phyloP scores from a whole-genome alignment of 2,797 vertebrate species.

The Dromococcyx pavoninus region DNA sequence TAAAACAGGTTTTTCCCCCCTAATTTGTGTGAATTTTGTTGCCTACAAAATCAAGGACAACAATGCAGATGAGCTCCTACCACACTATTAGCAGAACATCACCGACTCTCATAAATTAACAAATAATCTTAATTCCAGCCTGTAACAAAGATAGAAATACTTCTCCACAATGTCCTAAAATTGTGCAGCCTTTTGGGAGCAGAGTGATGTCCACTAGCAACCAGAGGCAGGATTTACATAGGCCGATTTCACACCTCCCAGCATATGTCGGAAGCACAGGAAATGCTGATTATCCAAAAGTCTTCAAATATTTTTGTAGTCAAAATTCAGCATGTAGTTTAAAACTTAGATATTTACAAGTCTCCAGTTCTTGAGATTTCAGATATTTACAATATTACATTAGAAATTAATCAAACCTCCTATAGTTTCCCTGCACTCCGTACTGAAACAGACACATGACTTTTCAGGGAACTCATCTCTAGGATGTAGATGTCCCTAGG shows the following conservation, averaged over 20 bases:
- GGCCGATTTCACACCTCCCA: not conserved
- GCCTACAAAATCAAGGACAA: constrained; percentile 39
- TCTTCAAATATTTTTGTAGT: not conserved
- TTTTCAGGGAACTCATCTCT: not conserved
- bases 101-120: not conserved
- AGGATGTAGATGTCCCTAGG: rapidly evolving
- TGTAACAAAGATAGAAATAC: not conserved
- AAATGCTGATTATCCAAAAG: not conserved
- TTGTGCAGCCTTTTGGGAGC: not conserved
- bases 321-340: not conserved
- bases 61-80: not conserved
- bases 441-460: not conserved
- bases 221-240: not conserved
- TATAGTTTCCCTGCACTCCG: not conserved
- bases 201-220: not conserved
- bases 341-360: not conserved
- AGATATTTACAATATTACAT: not conserved
- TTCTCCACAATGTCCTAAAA: not conserved
- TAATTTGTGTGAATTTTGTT: constrained; percentile 39
- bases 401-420: not conserved
- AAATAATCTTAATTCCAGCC: not conserved
- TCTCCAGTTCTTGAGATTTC: not conserved
- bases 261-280: not conserved
- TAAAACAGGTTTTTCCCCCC: constrained; percentile 59
- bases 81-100: not conserved